These are phyloP conservation scores for Ophioninae sp. DNA, from an alignment of 2,888 invertebrate genomes.

Conservation along the genomic window DNA sequence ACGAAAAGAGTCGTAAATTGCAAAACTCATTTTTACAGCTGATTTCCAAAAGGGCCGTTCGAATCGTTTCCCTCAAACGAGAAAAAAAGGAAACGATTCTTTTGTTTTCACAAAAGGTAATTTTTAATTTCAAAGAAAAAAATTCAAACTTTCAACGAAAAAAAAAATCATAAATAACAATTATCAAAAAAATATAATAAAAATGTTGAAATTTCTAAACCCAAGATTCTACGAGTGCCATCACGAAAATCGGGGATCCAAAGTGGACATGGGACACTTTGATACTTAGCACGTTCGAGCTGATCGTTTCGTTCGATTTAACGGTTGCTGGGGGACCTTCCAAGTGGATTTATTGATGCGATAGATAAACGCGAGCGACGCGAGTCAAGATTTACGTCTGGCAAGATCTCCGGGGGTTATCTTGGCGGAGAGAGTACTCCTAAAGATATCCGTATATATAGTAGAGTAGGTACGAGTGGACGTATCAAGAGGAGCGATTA, in stretches of 20 bases:
- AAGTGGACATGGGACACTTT: not conserved
- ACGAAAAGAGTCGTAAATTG: not conserved
- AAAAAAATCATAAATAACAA: too few relatives aligned
- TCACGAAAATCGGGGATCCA: not conserved
- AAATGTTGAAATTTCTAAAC: not conserved
- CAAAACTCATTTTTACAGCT: not conserved
- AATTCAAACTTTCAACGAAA: too few relatives aligned
- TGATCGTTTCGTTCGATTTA: conserved; percentile 39
- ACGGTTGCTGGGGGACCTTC: conserved; percentile 22
- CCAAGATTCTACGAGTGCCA: not conserved
- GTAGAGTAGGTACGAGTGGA: conserved; percentile 41
- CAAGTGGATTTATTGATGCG: conserved; percentile 48
- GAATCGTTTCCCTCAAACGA: not conserved
- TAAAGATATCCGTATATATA: conserved; percentile 19
- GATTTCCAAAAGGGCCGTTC: not conserved
- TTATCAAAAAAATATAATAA: too few relatives aligned
- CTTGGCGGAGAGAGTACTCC: conserved; percentile 39
- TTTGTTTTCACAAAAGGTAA: too few relatives aligned
- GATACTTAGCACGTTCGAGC: conserved; percentile 22
- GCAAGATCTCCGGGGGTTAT: conserved; percentile 55
- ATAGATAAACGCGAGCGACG: conserved; percentile 45
- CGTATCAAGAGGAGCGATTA: conserved; percentile 54
- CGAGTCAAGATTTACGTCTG: conserved; percentile 52
- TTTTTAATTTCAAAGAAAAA: too few relatives aligned
- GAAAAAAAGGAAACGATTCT: too few relatives aligned